A percentile compares a stretch with the other conserved stretches of the same genome.
phyloP scores from a whole-genome alignment of 2,797 vertebrate genomes.

The Siniperca scherzeri region DNA sequence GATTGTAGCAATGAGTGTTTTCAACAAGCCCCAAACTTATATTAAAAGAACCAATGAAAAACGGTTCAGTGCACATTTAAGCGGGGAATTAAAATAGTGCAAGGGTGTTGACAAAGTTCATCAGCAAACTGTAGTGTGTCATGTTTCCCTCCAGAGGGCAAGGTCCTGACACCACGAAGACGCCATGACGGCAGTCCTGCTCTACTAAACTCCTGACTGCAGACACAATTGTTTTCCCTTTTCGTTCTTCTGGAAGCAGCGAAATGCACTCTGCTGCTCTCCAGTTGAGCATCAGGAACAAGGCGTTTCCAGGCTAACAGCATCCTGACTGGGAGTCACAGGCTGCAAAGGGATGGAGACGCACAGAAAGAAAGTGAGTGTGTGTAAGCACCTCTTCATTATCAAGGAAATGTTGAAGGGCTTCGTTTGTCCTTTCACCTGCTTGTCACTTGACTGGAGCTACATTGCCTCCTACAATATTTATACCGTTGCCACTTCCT shows the following conservation, averaged over 20 bases:
- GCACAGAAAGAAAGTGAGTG: background rate
- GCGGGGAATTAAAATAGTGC: background rate
- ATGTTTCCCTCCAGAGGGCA: constrained; percentile 37
- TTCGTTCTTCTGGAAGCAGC: constrained; percentile 19
- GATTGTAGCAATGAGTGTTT: background rate
- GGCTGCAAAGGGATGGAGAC: constrained; percentile 17
- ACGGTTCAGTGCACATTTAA: background rate
- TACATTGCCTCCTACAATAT: constrained; percentile 1
- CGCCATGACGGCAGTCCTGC: background rate
- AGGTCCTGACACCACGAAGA: constrained; percentile 1
- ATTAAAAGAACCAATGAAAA: background rate
- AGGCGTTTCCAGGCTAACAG: constrained; percentile 29
- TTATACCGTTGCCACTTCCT: background rate
- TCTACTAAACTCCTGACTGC: constrained; percentile 2
- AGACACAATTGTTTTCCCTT: constrained; percentile 3
- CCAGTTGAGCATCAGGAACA: constrained; percentile 39
- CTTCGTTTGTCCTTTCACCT: constrained; percentile 50
- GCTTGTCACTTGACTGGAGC: constrained; percentile 28
- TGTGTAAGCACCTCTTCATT: constrained; percentile 38
- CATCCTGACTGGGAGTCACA: constrained; percentile 25
- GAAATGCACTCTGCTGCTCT: constrained; percentile 49
- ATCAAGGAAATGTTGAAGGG: constrained; percentile 31
- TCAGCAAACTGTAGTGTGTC: background rate
- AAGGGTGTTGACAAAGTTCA: background rate
- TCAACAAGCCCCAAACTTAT: background rate